These are phyloP conservation scores for Crotalus helleri DNA, from an alignment of 2,113 vertebrate genomes.

Conservation along the genomic window DNA sequence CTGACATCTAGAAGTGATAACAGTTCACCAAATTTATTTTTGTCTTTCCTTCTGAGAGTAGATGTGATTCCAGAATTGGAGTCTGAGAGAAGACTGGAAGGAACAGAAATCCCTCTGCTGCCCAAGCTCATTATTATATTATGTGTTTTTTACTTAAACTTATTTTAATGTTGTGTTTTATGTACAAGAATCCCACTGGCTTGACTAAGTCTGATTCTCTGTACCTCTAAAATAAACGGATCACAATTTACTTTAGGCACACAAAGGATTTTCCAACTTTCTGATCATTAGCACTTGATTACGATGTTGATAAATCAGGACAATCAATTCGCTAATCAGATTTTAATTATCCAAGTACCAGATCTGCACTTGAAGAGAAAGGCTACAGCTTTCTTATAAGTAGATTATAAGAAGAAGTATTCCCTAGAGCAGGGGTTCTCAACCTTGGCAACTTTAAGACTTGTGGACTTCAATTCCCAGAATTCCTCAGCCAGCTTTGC, in stretches of 20 bases:
- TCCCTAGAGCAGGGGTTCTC: neutral
- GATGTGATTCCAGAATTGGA: neutral
- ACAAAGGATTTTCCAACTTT: neutral
- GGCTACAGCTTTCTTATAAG: neutral
- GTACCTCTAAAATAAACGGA: neutral
- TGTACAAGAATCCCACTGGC: neutral
- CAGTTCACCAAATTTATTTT: neutral
- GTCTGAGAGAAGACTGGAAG: neutral
- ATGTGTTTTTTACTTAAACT: neutral
- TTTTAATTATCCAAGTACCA: neutral
- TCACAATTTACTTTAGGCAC: neutral
- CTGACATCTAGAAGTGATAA: neutral
- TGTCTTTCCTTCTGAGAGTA: neutral
- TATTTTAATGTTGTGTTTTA: neutral
- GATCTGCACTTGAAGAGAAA: neutral
- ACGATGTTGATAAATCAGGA: neutral
- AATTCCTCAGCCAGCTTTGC: too few species aligned
- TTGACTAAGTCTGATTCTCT: neutral
- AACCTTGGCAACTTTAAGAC: too few species aligned
- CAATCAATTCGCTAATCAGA: neutral
- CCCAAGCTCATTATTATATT: neutral
- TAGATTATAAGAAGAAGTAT: neutral
- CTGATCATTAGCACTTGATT: neutral
- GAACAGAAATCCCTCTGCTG: neutral
- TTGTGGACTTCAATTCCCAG: too few species aligned